Evolutionary conservation across 2,797 vertebrate genomes (phyloP).

Genomic region (Decapterus maruadsi): DNA sequence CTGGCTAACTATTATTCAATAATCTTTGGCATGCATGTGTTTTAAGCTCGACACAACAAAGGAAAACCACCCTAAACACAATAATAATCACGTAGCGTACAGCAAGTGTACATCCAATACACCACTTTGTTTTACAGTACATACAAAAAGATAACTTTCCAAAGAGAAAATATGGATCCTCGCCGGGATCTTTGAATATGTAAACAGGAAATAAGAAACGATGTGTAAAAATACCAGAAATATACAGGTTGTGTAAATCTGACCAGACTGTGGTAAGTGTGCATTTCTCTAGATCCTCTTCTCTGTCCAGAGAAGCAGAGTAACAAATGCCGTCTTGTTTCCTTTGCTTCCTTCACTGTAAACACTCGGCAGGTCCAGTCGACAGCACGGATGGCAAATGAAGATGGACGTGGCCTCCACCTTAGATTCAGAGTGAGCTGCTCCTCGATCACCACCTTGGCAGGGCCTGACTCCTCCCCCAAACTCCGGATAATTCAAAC

Average conservation of each 20-base stretch:
- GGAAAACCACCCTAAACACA: conserved; percentile 57
- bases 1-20: conserved; percentile 50
- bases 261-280: conserved; percentile 12
- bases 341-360: not conserved
- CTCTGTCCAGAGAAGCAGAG: not conserved
- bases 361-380: not conserved
- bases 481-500: too few relatives aligned
- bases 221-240: conserved; percentile 69
- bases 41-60: conserved; percentile 51
- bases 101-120: conserved; percentile 49
- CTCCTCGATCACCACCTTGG: too few relatives aligned
- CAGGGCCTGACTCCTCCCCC: too few relatives aligned
- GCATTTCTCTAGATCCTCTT: not conserved
- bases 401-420: too few relatives aligned
- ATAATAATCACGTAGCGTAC: conserved; percentile 50
- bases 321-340: not conserved
- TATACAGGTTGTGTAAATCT: conserved; percentile 30
- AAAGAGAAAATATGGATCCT: conserved; percentile 62
- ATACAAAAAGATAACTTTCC: conserved; percentile 61
- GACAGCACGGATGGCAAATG: too few relatives aligned
- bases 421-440: too few relatives aligned
- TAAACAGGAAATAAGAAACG: conserved; percentile 72
- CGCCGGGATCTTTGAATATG: conserved; percentile 48
- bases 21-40: conserved; percentile 72
- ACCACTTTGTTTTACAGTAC: conserved; percentile 56